Conservation (phyloP, 2,113 vertebrate species). For the Gracilinanus agilis region DNA sequence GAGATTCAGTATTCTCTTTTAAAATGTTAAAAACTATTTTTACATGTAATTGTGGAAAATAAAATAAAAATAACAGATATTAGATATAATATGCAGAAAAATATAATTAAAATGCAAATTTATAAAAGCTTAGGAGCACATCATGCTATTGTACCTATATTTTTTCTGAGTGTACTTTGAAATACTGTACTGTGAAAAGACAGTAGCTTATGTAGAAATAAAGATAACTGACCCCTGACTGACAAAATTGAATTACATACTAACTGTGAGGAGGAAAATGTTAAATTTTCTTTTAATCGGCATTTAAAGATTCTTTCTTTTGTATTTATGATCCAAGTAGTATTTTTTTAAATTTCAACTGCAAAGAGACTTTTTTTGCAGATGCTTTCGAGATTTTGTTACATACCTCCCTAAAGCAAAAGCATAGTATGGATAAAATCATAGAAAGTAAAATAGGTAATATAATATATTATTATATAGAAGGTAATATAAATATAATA, state of each 20-base stretch:
- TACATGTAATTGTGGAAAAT: too few relatives aligned
- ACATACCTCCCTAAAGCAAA: constrained; percentile 16
- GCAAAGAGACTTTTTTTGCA: constrained; percentile 23
- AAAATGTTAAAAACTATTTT: too few relatives aligned
- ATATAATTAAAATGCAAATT: neutral
- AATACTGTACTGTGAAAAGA: constrained; percentile 20
- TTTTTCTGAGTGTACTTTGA: neutral
- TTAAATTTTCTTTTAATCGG: constrained; percentile 17
- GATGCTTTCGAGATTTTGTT: constrained; percentile 25
- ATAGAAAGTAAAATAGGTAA: neutral
- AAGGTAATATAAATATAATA: constrained; percentile 18
- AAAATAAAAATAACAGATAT: too few relatives aligned
- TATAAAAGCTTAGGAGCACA: constrained; percentile 12
- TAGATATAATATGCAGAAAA: neutral
- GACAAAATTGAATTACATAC: constrained; percentile 25
- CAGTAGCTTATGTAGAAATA: neutral
- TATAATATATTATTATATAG: too few relatives aligned
- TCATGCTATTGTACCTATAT: neutral
- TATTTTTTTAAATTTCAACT: constrained; percentile 46
- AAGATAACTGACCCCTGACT: neutral
- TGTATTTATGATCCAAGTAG: constrained; percentile 4
- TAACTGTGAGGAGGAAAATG: neutral
- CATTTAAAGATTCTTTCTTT: constrained; percentile 50
- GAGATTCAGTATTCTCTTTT: too few relatives aligned
- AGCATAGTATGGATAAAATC: constrained; percentile 30